Conservation (phyloP, 2,888 invertebrate species). For the Ecliptopera silaceata region DNA sequence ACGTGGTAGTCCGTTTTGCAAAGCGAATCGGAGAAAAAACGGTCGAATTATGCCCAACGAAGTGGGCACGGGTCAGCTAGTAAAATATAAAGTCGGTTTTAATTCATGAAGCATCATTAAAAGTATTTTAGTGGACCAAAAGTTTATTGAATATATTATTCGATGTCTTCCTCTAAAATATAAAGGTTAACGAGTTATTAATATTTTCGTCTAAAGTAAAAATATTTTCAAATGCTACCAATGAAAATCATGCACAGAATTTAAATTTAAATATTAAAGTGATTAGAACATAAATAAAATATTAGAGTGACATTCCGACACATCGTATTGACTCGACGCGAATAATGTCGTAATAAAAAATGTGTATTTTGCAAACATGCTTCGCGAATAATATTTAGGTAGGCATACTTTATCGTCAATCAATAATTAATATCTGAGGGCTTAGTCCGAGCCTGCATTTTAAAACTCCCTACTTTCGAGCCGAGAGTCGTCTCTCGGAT, state of each 20-base stretch:
- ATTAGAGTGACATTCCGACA: slow-evolving; percentile 18
- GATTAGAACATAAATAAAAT: slow-evolving; percentile 10
- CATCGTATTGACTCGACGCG: slow-evolving; percentile 14
- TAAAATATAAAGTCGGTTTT: neutral
- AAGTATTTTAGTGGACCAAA: neutral
- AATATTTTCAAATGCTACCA: slow-evolving; percentile 17
- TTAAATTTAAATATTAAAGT: slow-evolving; percentile 18
- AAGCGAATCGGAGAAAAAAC: no score
- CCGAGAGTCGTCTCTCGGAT: no score
- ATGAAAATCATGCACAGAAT: slow-evolving; percentile 16
- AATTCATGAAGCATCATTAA: neutral
- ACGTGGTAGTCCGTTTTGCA: no score
- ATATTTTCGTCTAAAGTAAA: slow-evolving; percentile 10
- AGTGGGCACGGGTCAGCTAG: no score
- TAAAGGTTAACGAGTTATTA: neutral
- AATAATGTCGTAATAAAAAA: slow-evolving; percentile 32
- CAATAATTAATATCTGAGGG: slow-evolving; percentile 84
- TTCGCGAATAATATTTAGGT: slow-evolving; percentile 69
- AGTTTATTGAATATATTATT: neutral
- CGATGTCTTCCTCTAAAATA: neutral
- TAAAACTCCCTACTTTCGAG: no score
- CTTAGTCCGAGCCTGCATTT: no score
- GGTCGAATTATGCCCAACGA: no score
- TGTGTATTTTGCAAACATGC: slow-evolving; percentile 38
- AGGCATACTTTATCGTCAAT: slow-evolving; percentile 80